Base-by-base conservation (phyloP, 2,113 vertebrate genomes). In the Nothocercus julius region DNA sequence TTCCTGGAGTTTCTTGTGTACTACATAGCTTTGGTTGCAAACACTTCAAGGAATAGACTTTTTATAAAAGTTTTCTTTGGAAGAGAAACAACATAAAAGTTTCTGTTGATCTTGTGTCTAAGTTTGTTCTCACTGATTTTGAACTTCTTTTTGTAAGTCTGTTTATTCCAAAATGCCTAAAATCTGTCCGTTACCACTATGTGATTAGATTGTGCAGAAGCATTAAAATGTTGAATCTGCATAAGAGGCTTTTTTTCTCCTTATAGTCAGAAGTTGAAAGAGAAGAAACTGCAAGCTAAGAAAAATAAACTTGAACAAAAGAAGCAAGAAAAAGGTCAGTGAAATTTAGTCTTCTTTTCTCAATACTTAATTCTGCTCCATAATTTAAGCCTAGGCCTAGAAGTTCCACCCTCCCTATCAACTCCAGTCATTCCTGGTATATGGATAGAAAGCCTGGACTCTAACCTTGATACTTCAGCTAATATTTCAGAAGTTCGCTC, bases 211-310 rank as follows among this genome's bases (percentile, higher is more conserved):
- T 24, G 32, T 85, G 38, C 64, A 81, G 56, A 66, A 59, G 17
- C 38, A 20, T 85, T 42, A 27, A 45, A n/a, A 11, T 36, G 17
- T 6, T 75, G n/a, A 18, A 68, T 92, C 78, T 87, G 30, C 44
- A 56, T 56, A 21, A 69, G n/a, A 73, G 16, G 36, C 40, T 61
- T 61, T 78, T 92, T 59, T 94, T 32, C 89, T 85, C 49, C 92
- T 96, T 97, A 24, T 72, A 98, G 98, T 22, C 98, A 98, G 95
- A 98, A 98, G 85, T 97, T 98, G 86, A 98, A 98, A 97, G 98
- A 98, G 92, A 98, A 98, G 97, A 98, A 98, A 90, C 86, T 98
- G 73, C 81, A 98, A 96, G 97, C 98, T 86, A 98, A 98, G 96
- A 98, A 98, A 95, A 97, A 93, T 74, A 98, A 98, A 94, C 92